Percentiles rank a stretch among this genome's conserved stretches.
phyloP scores from a whole-genome alignment of 2,797 vertebrate species.

The Lepus townsendii region DNA sequence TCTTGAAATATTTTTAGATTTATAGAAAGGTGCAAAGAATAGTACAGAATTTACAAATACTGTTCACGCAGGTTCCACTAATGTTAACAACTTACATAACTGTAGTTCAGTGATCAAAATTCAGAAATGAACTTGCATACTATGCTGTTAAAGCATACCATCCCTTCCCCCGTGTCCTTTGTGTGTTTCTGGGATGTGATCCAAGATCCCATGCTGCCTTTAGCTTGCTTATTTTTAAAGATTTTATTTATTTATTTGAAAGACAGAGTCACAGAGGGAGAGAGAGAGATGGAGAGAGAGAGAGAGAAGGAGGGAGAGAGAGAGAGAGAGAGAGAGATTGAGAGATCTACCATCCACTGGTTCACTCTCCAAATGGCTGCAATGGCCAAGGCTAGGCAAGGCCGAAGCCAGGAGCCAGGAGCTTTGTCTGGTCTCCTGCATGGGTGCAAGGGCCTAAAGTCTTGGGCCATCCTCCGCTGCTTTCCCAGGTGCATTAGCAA shows the following conservation, averaged over 20 bases:
- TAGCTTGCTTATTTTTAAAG: too few relatives aligned
- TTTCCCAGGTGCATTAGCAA: too few relatives aligned
- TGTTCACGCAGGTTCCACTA: neutral
- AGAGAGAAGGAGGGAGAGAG: too few relatives aligned
- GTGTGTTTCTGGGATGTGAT: neutral
- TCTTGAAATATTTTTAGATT: slow-evolving; percentile 13
- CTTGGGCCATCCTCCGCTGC: too few relatives aligned
- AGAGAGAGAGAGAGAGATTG: neutral
- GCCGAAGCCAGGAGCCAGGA: too few relatives aligned
- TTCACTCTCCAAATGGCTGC: too few relatives aligned
- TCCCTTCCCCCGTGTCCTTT: neutral
- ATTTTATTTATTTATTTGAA: too few relatives aligned
- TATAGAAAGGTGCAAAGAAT: neutral
- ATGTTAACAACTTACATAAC: neutral
- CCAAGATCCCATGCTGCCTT: neutral
- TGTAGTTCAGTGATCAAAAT: neutral
- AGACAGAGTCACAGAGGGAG: neutral
- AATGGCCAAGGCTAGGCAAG: too few relatives aligned
- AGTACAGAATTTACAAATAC: neutral
- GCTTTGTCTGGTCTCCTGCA: too few relatives aligned
- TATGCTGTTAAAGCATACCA: neutral
- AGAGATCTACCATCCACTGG: too few relatives aligned
- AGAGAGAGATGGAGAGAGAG: too few relatives aligned
- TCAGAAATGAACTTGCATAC: neutral
- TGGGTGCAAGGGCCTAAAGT: too few relatives aligned